Evolutionary conservation across 2,797 vertebrate genomes (phyloP), one percentile per base, ranked within the genome.

Genomic region (Xenopus petersii): DNA sequence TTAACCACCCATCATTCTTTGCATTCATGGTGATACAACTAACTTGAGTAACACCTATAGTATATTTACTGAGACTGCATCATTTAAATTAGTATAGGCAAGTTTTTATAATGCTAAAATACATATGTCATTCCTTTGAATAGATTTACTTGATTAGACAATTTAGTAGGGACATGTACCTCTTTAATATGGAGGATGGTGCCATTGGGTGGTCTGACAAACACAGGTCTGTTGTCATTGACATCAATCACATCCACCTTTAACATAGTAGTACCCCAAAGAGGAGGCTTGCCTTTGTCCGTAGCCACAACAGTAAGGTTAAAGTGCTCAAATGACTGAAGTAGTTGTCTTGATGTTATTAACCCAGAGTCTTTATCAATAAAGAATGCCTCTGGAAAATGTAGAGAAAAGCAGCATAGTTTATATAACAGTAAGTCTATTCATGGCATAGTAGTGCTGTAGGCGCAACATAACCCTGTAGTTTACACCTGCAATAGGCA

Each of bases 251-350:
- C 94, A 0, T 90, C 94, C 9, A 99, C 89, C 73, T 93, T 91
- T 63, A 99, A 91, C 89, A 92, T 89, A 2, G 95, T 92, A 0
- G 93, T 96, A 2, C 95, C 94, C 94, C 94, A 95, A 64, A 99
- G 88, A 0, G 95, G 94, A 0, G 95, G 95, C 0, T 80, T 86
- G 0, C 98, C 98, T 13, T 95, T 93, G 79, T 99, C 97, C 0
- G 95, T 98, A 42, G 97, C 97, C 80, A 98, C 94, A 51, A 97
- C 91, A 0, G 97, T 98, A 84, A 99, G 89, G 82, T 98, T 98
- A 88, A 98, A 99, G 58, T 91, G 89, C 82, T 98, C 97, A 0
- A 95, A 97, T 30, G 97, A 98, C 83, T 95, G 91, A 78, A 99
- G 91, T 47, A 94, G 92, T 3, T 96, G 91, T 66, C 79, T 89